Conservation (phyloP, 2,113 vertebrate species). For the mouse (Mus musculus) region DNA sequence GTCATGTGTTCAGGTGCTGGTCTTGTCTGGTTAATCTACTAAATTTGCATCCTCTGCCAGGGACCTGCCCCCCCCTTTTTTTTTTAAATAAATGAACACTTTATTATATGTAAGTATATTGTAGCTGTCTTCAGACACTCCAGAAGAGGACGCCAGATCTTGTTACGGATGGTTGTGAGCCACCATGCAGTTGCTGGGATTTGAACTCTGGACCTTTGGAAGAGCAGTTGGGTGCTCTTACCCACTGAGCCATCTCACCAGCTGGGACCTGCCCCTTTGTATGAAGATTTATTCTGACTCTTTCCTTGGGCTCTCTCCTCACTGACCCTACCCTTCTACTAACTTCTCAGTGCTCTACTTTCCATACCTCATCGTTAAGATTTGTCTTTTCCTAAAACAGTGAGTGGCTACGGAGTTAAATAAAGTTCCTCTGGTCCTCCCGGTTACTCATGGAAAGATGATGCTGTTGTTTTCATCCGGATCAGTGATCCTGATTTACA, state of each 20-base stretch:
- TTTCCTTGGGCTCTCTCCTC: too few relatives aligned
- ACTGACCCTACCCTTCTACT: neutral
- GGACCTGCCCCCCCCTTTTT: neutral
- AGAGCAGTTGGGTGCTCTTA: too few relatives aligned
- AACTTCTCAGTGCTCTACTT: neutral
- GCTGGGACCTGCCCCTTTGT: neutral
- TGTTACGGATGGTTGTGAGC: too few relatives aligned
- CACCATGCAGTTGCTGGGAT: too few relatives aligned
- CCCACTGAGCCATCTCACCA: too few relatives aligned
- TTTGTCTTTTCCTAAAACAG: constrained; percentile 8
- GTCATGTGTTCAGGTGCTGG: too few relatives aligned
- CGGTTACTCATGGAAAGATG: neutral
- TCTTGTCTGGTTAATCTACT: neutral
- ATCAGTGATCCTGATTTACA: neutral
- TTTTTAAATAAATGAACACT: too few relatives aligned
- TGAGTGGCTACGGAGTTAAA: neutral
- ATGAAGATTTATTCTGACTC: too few relatives aligned
- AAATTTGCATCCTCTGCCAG: neutral
- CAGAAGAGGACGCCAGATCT: too few relatives aligned
- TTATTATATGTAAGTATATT: too few relatives aligned
- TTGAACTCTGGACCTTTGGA: too few relatives aligned
- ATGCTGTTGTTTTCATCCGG: neutral
- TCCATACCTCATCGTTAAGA: neutral
- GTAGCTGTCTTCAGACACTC: too few relatives aligned
- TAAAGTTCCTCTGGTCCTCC: neutral